Percentiles rank a stretch among this genome's conserved stretches.
Evolutionary conservation across 2,888 invertebrate species (phyloP).

Genomic region (Desoria tigrina): DNA sequence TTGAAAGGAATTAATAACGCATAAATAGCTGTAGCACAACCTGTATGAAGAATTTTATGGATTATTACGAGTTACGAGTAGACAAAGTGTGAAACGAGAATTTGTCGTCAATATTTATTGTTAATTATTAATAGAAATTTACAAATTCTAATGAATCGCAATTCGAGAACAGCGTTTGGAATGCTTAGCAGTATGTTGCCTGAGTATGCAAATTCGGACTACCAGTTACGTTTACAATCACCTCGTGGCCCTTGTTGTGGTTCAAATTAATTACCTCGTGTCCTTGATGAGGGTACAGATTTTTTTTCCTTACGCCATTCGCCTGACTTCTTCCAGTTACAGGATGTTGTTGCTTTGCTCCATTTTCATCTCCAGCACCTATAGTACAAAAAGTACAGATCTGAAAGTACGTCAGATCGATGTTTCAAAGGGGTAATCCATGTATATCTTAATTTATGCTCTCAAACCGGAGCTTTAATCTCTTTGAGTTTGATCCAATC

Average conservation of each 20-base stretch:
- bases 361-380: constrained; percentile 5
- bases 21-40: no score
- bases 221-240: neutral
- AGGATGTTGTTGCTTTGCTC: constrained; percentile 10
- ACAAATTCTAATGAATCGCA: no score
- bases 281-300: constrained; percentile 15
- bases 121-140: neutral
- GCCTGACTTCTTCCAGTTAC: constrained; percentile 22
- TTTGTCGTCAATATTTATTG: no score
- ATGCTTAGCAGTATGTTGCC: constrained; percentile 11
- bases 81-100: no score
- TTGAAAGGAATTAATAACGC: no score
- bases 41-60: no score
- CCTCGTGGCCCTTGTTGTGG: constrained; percentile 10
- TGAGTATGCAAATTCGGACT: neutral
- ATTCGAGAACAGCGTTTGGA: neutral
- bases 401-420: no score
- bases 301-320: constrained; percentile 25
- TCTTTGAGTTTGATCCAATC: no score
- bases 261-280: constrained; percentile 6
- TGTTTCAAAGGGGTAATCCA: no score
- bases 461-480: no score
- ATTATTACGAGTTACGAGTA: no score
- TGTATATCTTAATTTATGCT: no score
- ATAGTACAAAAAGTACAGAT: neutral